These are phyloP conservation scores for Cotesia typhae DNA, from an alignment of 1,140 invertebrate species.

Conservation along the genomic window DNA sequence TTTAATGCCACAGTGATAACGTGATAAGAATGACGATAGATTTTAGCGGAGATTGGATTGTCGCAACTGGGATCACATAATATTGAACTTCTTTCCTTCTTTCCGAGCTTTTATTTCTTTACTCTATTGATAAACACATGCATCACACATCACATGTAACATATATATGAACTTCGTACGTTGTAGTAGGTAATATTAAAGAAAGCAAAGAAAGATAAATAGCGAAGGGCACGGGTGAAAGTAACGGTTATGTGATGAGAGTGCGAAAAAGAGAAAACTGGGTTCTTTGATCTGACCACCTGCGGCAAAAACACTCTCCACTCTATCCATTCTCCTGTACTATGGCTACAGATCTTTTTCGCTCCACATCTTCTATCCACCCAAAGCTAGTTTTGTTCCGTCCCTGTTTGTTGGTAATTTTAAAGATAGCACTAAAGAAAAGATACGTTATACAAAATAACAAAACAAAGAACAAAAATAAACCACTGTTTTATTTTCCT, in stretches of 20 bases:
- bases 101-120: too few species aligned
- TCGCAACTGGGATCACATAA: background rate
- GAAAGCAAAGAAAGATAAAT: background rate
- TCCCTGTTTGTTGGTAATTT: constrained; percentile 8
- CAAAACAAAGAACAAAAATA: background rate
- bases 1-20: background rate
- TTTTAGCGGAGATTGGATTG: constrained; percentile 41
- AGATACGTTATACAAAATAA: background rate
- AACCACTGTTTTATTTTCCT: background rate
- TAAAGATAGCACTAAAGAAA: background rate
- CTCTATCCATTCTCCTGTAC: constrained; percentile 21
- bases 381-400: background rate
- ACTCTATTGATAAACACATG: too few species aligned
- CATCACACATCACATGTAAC: too few species aligned
- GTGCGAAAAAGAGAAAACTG: constrained; percentile 28
- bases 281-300: constrained; percentile 43
- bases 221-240: background rate
- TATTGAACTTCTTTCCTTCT: background rate
- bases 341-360: constrained; percentile 4
- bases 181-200: background rate
- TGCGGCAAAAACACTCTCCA: constrained; percentile 35
- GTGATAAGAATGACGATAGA: constrained; percentile 32
- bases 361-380: background rate
- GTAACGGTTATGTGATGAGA: constrained; percentile 10
- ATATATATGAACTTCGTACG: too few species aligned